Conservation (phyloP, 2,797 vertebrate species). For the Fratercula arctica region DNA sequence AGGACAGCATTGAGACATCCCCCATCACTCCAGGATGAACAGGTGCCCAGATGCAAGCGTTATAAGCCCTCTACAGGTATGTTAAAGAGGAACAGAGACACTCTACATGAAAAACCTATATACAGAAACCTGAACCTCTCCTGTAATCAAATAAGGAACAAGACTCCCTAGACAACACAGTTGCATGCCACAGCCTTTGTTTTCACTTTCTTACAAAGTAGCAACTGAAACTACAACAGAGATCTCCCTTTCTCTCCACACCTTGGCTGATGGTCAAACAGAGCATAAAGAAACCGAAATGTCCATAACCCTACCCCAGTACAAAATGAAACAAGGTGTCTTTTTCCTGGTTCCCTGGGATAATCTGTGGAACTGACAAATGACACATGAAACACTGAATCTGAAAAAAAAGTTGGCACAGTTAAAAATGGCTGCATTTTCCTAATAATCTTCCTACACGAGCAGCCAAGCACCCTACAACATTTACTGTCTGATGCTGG, state of each 20-base stretch:
- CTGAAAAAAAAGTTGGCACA: background rate
- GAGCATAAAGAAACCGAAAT: background rate
- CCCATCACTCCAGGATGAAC: background rate
- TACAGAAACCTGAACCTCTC: background rate
- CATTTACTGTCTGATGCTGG: background rate
- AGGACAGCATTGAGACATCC: background rate
- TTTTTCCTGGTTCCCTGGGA: background rate
- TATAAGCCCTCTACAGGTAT: background rate
- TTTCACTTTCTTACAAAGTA: background rate
- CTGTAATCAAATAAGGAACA: background rate
- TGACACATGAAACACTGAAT: background rate
- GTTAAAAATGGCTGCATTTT: background rate
- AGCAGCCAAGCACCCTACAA: background rate
- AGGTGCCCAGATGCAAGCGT: background rate
- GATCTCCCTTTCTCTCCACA: background rate
- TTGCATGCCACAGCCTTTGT: background rate
- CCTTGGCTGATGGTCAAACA: background rate
- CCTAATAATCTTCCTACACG: background rate
- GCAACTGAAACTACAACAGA: background rate
- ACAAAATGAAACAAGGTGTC: background rate
- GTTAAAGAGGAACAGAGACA: background rate
- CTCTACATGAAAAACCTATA: background rate
- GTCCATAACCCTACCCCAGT: background rate
- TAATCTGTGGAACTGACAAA: background rate
- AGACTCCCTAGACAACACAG: background rate